Evolutionary conservation across 2,113 vertebrate species (phyloP).

Genomic region (Tringa solitaria): DNA sequence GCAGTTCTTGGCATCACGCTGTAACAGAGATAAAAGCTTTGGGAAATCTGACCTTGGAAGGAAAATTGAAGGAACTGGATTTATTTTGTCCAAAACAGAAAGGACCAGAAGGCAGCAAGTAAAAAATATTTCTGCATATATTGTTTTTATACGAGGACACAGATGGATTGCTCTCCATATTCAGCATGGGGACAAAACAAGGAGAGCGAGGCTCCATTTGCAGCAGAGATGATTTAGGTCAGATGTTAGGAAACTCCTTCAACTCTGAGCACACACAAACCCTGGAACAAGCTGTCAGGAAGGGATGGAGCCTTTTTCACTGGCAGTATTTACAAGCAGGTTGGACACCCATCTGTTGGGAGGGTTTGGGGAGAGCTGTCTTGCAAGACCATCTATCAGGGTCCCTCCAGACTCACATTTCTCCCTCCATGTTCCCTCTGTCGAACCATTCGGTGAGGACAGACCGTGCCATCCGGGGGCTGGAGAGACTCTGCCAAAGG

Average conservation of each 20-base stretch:
- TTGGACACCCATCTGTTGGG: conserved; percentile 59
- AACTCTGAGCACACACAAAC: not conserved
- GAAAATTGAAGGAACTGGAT: not conserved
- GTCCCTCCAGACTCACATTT: conserved; percentile 50
- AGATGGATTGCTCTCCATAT: not conserved
- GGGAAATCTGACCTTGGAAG: conserved; percentile 6
- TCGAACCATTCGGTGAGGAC: not conserved
- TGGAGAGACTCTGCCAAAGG: conserved; percentile 24
- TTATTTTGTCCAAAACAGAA: not conserved
- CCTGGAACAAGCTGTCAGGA: not conserved
- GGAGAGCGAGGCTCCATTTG: not conserved
- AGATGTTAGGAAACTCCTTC: conserved; percentile 33
- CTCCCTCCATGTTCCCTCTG: not conserved
- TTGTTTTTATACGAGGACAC: not conserved
- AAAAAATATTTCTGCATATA: not conserved
- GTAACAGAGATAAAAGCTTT: not conserved
- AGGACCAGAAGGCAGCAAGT: not conserved
- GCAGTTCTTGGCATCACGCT: not conserved
- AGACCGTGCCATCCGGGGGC: conserved; percentile 24
- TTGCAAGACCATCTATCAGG: conserved; percentile 13
- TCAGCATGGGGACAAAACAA: not conserved
- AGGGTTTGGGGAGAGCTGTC: not conserved
- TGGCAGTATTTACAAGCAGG: conserved; percentile 56
- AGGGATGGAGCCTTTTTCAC: not conserved
- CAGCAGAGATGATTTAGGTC: conserved; percentile 13